Percentiles rank a stretch among this genome's conserved stretches.
These are phyloP conservation scores for Sesia bembeciformis DNA, from an alignment of 2,888 invertebrate genomes.

Conservation along the genomic window DNA sequence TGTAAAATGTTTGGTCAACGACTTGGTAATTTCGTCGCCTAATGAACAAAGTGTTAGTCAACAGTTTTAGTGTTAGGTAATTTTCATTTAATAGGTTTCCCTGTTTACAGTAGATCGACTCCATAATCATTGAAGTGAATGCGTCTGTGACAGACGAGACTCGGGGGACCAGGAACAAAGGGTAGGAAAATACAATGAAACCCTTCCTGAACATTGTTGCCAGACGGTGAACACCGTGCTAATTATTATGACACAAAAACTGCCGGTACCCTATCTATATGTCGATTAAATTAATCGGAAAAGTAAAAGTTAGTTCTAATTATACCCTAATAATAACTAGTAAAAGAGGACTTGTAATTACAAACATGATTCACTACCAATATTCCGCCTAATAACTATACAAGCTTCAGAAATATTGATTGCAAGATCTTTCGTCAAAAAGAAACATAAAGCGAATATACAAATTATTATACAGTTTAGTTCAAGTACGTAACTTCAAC, in stretches of 20 bases:
- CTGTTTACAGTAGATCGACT: conserved; percentile 29
- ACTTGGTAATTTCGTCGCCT: background rate
- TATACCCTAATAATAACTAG: no score
- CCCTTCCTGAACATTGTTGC: conserved; percentile 42
- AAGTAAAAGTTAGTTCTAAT: background rate
- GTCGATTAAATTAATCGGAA: conserved; percentile 2
- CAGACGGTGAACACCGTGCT: conserved; percentile 31
- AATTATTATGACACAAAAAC: conserved; percentile 29
- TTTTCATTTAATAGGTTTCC: conserved; percentile 18
- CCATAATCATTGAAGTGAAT: conserved; percentile 41
- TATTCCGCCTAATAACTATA: no score
- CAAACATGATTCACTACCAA: no score
- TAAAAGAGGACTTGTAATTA: no score
- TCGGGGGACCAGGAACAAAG: conserved; percentile 31
- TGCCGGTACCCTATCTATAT: conserved; percentile 5
- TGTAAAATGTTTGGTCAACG: background rate
- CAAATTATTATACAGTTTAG: no score
- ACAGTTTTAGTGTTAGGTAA: background rate
- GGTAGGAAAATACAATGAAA: conserved; percentile 38
- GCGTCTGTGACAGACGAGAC: conserved; percentile 31
- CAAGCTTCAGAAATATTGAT: no score
- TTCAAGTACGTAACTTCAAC: background rate
- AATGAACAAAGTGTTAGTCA: background rate
- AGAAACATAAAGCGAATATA: no score
- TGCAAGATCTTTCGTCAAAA: no score